A percentile compares a stretch with the other conserved stretches of the same genome.
phyloP scores from a whole-genome alignment of 2,797 vertebrate species.

The Euphonia xanthogaster region DNA sequence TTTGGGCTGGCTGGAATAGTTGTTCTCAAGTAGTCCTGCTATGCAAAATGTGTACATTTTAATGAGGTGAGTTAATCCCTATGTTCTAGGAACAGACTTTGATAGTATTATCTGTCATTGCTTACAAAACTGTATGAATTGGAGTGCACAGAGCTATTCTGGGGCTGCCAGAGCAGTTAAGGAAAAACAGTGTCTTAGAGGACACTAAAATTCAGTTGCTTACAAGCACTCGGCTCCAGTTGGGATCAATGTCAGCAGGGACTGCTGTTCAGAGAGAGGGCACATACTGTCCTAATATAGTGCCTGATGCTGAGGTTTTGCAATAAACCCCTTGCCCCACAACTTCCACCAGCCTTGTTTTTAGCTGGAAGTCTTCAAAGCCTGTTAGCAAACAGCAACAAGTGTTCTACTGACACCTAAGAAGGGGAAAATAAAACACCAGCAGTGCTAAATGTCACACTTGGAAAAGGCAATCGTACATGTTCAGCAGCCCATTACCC shows the following conservation, averaged over 20 bases:
- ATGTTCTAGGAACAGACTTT: slow-evolving; percentile 1
- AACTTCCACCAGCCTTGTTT: neutral
- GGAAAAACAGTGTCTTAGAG: neutral
- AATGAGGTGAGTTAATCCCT: slow-evolving; percentile 39
- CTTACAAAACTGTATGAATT: neutral
- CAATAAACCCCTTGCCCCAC: neutral
- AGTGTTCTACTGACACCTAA: neutral
- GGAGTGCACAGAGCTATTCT: neutral
- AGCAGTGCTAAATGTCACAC: neutral
- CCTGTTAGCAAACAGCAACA: neutral
- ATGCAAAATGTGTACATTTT: neutral
- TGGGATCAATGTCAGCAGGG: neutral
- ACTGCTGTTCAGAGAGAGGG: neutral
- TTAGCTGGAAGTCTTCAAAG: neutral
- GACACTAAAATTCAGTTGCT: neutral
- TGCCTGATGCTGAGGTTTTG: neutral
- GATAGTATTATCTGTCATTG: slow-evolving; percentile 12
- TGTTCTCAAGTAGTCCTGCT: neutral
- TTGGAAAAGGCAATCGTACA: neutral
- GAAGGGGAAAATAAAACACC: neutral
- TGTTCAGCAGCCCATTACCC: slow-evolving; percentile 9
- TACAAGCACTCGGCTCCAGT: fast-evolving
- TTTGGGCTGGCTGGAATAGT: neutral
- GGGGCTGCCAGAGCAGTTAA: neutral
- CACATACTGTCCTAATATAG: neutral